Conservation (phyloP, 2,113 vertebrate species). For the Pseudorasbora parva region DNA sequence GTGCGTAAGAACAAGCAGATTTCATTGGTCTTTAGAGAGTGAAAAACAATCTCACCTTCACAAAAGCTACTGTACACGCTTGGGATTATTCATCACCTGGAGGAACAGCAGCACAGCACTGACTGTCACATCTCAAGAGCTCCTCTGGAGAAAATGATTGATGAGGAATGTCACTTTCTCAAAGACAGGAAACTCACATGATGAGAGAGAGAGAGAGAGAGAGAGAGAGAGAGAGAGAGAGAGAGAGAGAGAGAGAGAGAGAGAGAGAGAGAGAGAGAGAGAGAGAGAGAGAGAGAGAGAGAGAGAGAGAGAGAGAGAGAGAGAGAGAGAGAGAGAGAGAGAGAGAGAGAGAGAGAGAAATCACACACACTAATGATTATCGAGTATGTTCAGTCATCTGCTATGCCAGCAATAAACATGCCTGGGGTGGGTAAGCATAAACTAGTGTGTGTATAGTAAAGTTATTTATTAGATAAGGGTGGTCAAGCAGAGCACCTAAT, state of each 20-base stretch:
- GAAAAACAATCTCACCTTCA: slow-evolving; percentile 45
- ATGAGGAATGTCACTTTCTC: slow-evolving; percentile 2
- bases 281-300: too few relatives aligned
- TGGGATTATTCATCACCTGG: background rate
- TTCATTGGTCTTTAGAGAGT: slow-evolving; percentile 27
- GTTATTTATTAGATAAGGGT: background rate
- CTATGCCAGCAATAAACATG: background rate
- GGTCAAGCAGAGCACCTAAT: background rate
- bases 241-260: too few relatives aligned
- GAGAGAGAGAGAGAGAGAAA: background rate
- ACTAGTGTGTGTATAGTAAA: background rate
- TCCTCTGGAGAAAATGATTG: background rate
- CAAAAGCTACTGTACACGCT: background rate
- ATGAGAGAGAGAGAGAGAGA: background rate
- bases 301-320: too few relatives aligned
- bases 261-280: too few relatives aligned
- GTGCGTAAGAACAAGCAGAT: slow-evolving; percentile 13
- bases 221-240: too few relatives aligned
- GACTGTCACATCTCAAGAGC: slow-evolving; percentile 11
- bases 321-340: too few relatives aligned
- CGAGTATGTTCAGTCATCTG: background rate
- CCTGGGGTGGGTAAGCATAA: background rate
- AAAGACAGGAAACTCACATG: background rate
- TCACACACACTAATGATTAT: background rate
- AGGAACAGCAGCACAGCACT: background rate